Evolutionary conservation across 2,797 vertebrate species (phyloP).

Genomic region (Smutsia temminckii): DNA sequence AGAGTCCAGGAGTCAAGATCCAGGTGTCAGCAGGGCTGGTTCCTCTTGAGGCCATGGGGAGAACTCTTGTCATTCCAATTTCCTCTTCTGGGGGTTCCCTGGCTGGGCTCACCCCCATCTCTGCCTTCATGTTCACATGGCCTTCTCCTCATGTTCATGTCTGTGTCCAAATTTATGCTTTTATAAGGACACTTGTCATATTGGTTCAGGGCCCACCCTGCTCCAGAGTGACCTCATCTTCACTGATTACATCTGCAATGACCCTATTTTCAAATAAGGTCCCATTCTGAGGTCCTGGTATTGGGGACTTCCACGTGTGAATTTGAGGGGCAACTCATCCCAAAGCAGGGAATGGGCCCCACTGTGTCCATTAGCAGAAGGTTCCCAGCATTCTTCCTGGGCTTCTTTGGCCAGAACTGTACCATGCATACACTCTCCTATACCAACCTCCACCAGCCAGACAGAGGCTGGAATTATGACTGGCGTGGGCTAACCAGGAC

Average conservation of each 20-base stretch:
- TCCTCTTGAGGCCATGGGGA: neutral
- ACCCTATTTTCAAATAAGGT: neutral
- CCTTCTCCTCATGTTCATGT: fast-evolving
- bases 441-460: neutral
- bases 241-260: neutral
- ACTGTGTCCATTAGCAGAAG: neutral
- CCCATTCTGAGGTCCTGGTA: neutral
- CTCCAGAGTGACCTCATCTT: neutral
- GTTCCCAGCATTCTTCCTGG: neutral
- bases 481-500: neutral
- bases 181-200: neutral
- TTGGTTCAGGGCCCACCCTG: neutral
- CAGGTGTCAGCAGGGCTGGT: fast-evolving
- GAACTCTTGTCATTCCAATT: neutral
- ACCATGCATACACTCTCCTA: fast-evolving
- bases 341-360: neutral
- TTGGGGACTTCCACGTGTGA: neutral
- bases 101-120: neutral
- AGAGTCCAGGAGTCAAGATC: neutral
- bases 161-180: neutral
- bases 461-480: neutral
- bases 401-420: neutral
- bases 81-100: too few relatives aligned
- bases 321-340: neutral
- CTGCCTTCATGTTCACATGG: too few relatives aligned